Base-by-base conservation (phyloP, 2,888 invertebrate species). In the Uloborus plumipes region DNA sequence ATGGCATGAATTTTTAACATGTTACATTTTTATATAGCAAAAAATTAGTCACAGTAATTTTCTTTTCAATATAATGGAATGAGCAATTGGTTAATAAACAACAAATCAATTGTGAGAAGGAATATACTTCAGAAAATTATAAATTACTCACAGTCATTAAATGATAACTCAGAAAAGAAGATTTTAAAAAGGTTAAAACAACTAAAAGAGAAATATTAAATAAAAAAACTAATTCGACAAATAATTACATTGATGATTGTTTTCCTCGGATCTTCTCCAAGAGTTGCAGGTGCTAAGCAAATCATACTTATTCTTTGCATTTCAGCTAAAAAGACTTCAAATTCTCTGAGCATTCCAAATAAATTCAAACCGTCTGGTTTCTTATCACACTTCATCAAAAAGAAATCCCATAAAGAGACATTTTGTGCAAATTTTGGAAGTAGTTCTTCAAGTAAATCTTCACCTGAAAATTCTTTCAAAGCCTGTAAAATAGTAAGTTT, bases 351-450 rank as follows among this genome's bases (percentile, higher is more conserved):
- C 80, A 81, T 81, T 65, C 75, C 80, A 70, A 84, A 85, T 13
- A 86, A 84, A 22, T 67, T 74, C 16, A 84, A 66, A 26, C 85
- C 77, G 53, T 83, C 75, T 18, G 87, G 87, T 50, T 86, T 81
- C n/a, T 86, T 78, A 85, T 85, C 89, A 47, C 88, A 88, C 77
- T 90, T 89, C 87, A 90, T 88, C 80, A 90, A 85, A 70, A 90
- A 87, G 79, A 90, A 89, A 78, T 91, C 90, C 90, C 90, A 90
- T n/a, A 89, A 85, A 0, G 89, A 89, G 73, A 90, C 87, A 20
- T 88, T 88, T 65, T 88, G 88, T 18, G 89, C 88, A 15, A 91
- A 87, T 1, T 89, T 87, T 4, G 90, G 90, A 49, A 90, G 87
- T 16, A 90, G 89, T 11, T 89, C 87, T 84, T 90, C 90, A 88